Base-by-base conservation (phyloP, 2,888 invertebrate genomes). In the Sthenelais limicola region DNA sequence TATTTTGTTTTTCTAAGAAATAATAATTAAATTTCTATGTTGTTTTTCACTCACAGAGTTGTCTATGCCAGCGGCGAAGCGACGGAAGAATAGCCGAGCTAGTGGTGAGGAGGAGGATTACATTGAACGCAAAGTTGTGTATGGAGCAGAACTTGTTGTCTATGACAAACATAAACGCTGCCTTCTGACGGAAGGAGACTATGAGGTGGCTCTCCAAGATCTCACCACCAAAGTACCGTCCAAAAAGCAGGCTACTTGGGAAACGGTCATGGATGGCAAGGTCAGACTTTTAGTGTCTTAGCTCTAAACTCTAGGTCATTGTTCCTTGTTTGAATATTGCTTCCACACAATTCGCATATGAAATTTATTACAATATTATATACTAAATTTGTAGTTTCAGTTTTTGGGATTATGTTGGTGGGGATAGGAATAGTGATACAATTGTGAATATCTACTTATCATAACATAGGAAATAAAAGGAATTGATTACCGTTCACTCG, bases 111-210 rank as follows among this genome's bases (percentile, higher is more conserved):
- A 68, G 51, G 32, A 32, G 32, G 49, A 51, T 1, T 30, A 12
- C 15, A 28, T 24, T 4, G 73, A 73, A 52, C 69, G 70, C 51
- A 30, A 18, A 15, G 47, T 56, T 47, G 58, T 54, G 18, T 77
- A 75, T 28, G 62, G 54, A 15, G 68, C 73, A n/a, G 74, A 78
- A 69, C 89, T 97, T 73, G 93, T 94, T 74, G 92, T 97, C 35
- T 96, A 94, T 84, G 96, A 97, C 87, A 95, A 95, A 85, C 93
- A 94, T 82, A 94, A 93, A 84, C 92, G 94, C 21, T 96, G 96
- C 85, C 90, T 95, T 71, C 90, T 96, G 67, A 93, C 93, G 0
- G 94, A 95, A 80, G 97, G 96, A 3, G 94, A 96, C 85, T 97
- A 97, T 88, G 96, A 96, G 85, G 89, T 97, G 73, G 92, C 93